Base-by-base conservation (phyloP, 2,113 vertebrate genomes). In the Thomomys bottae region DNA sequence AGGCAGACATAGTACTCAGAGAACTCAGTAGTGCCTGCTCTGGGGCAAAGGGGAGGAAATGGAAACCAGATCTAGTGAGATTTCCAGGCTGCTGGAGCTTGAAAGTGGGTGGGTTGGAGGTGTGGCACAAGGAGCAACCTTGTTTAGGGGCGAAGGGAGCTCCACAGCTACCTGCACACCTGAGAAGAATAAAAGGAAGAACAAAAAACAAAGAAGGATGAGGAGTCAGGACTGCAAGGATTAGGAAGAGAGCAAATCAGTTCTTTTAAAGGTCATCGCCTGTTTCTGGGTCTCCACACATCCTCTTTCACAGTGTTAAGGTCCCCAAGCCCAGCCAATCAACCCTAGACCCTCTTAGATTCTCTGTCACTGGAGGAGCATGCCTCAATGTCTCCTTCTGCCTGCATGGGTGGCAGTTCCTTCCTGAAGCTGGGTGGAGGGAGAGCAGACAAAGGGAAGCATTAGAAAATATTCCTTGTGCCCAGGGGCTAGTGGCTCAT, bases 331-430 rank as follows among this genome's bases (percentile, higher is more conserved):
- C 34, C 76, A 26, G 64, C 14, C 23, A 8, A 84, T 59, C 40
- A 2, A 11, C 23, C 66, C 61, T 18, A 1, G 38, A 32, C 61
- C 42, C 61, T 89, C 98, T 98, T 97, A 99, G 98, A 99, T 92
- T 99, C 99, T 96, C 99, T 98, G 96, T 98, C 98, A 89, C 98
- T 98, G 34, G 98, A 95, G 15, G 99, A 99, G 90, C 99, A 99
- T 0, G 99, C 98, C 81, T 99, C 99, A 96, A 99, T 99, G 88
- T 99, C 98, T 95, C 98, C 98, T 66, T 99, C 98, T 3, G 97
- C 94, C 93, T 98, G 98, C 97, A 97, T 99, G 71, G 97, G 97
- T 88, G 97, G 98, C 95, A 97, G 95, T 98, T 99, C 96, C 98
- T 98, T 91, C 97, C 93, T 88, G 97, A 96, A 89, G 96, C 97